Conservation (phyloP, 2,797 vertebrate genomes). For the Podargus strigoides region DNA sequence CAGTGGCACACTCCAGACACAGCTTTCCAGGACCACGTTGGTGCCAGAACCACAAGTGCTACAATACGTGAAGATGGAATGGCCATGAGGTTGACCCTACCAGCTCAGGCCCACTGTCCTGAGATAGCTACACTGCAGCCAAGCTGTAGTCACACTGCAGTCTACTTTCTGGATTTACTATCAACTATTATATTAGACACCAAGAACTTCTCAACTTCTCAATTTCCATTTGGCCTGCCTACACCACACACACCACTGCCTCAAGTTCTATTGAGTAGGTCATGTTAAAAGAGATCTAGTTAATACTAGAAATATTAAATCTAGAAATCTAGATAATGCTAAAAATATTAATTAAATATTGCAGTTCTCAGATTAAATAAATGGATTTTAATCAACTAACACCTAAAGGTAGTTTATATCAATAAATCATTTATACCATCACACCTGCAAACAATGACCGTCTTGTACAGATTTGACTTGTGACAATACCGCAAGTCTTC, state of each 20-base stretch:
- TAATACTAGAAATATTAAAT: background rate
- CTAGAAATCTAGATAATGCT: background rate
- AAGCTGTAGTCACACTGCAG: background rate
- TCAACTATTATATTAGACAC: background rate
- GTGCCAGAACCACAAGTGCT: background rate
- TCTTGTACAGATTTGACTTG: background rate
- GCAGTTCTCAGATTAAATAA: background rate
- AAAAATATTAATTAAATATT: background rate
- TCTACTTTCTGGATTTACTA: background rate
- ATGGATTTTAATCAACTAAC: background rate
- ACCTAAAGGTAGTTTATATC: background rate
- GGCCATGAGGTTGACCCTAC: background rate
- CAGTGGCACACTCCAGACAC: rapidly evolving
- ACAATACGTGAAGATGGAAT: background rate
- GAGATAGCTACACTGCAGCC: background rate
- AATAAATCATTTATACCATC: background rate
- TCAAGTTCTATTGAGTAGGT: background rate
- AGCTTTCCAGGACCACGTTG: background rate
- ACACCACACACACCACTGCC: background rate
- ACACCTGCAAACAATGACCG: background rate
- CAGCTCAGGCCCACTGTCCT: background rate
- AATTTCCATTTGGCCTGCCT: background rate
- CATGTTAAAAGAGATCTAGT: background rate
- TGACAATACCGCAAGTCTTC: background rate
- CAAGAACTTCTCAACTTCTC: background rate